A percentile compares a stretch with the other conserved stretches of the same genome.
Conservation (phyloP, 2,888 invertebrate genomes). For the Molanna angustata region DNA sequence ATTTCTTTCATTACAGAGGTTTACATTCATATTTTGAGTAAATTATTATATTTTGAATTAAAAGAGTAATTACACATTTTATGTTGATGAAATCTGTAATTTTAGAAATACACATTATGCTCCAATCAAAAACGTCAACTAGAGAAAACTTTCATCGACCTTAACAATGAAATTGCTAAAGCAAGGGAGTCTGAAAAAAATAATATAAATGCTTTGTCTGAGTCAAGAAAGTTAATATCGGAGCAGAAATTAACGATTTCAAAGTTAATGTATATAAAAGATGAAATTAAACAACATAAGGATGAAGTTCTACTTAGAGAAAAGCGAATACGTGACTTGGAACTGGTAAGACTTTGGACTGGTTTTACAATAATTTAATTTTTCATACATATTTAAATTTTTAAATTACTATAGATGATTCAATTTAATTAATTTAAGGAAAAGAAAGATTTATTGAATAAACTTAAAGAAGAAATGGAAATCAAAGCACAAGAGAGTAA, state of each 20-base stretch:
- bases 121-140: constrained; percentile 3
- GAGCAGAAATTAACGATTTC: constrained; percentile 28
- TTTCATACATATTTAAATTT: not conserved
- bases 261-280: constrained; percentile 23
- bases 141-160: constrained; percentile 2
- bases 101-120: constrained; percentile 37
- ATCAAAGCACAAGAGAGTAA: not conserved
- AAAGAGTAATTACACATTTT: not conserved
- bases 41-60: not conserved
- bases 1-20: constrained; percentile 20
- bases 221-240: constrained; percentile 23
- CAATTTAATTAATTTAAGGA: constrained; percentile 1
- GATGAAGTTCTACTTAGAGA: constrained; percentile 19
- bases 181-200: constrained; percentile 47
- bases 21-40: not conserved
- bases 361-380: not conserved
- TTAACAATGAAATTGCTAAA: constrained; percentile 41
- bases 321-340: constrained; percentile 18
- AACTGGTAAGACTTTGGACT: constrained; percentile 16
- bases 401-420: not conserved
- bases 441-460: not conserved
- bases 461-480: not conserved
- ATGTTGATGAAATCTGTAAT: constrained; percentile 33
- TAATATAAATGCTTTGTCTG: constrained; percentile 34
- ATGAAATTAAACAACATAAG: constrained; percentile 25